Percentiles rank a stretch among this genome's conserved stretches.
Evolutionary conservation across 2,888 invertebrate genomes (phyloP).

Genomic region (Stenolophus ochropezus): DNA sequence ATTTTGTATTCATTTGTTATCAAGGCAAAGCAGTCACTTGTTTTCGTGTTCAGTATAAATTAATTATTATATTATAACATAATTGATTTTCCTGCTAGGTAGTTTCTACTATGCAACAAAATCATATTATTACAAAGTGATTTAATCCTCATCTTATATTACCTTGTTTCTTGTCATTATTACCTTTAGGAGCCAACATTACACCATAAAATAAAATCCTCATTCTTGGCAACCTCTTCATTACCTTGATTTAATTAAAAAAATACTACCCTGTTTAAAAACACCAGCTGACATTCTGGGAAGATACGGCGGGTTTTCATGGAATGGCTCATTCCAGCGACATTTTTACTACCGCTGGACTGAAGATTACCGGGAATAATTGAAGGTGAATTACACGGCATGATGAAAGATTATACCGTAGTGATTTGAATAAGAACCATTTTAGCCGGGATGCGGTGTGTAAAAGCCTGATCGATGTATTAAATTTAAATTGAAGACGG

Average conservation of each 20-base stretch:
- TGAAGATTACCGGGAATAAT: slow-evolving; percentile 49
- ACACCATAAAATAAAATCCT: not conserved
- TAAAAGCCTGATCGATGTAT: slow-evolving; percentile 45
- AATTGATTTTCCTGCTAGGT: no score
- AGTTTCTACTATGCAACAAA: no score
- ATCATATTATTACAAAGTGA: no score
- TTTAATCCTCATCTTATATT: no score
- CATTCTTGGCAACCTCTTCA: not conserved
- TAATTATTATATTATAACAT: no score
- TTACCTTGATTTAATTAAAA: not conserved
- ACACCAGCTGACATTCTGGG: not conserved
- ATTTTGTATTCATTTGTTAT: no score
- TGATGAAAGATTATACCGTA: slow-evolving; percentile 55
- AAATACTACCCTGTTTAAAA: not conserved
- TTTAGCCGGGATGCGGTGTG: slow-evolving; percentile 23
- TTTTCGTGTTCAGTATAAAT: no score
- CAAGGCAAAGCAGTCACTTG: no score
- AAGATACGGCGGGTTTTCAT: not conserved
- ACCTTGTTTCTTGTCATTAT: not conserved
- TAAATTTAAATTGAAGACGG: slow-evolving; percentile 47
- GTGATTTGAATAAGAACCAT: slow-evolving; percentile 54
- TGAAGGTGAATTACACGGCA: slow-evolving; percentile 52
- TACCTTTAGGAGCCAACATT: not conserved
- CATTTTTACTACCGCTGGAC: slow-evolving; percentile 23
- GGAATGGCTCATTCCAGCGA: not conserved